Base-by-base conservation (phyloP, 1,140 invertebrate species). In the Lucilia cuprina region DNA sequence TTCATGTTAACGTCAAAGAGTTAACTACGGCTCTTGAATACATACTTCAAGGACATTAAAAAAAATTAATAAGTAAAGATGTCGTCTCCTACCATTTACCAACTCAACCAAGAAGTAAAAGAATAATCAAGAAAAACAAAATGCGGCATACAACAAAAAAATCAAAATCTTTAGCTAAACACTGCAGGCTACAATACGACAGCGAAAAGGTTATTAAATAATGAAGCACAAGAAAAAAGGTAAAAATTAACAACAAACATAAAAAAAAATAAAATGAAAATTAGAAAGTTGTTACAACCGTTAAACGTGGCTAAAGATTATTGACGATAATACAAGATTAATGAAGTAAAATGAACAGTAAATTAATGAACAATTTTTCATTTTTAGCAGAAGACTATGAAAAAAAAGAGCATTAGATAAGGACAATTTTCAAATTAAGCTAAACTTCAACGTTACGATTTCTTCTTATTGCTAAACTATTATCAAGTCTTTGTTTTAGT, bases 241-340 rank as follows among this genome's bases (percentile, higher is more conserved):
- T n/a, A 30, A 30, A 30, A 30, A 30, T 30, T 30, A 30, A 30
- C 25, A 30, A 30, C 25, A 30, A 30, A 30, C 17, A 19, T 17
- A 8, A n/a, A n/a, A n/a, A n/a, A 19, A 49, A 13, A 35, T 41
- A 10, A 35, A 13, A 49, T 47, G 5, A 47, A 35, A 49, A 49
- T 49, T 49, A 78, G 35, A 30, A 30, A 30, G 25, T 30, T 30
- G 25, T 30, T 30, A 3, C 25, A 30, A 3, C 25, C 25, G 14
- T 17, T 47, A 78, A n/a, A 78, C 35, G n/a, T 19, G 17, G 75
- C 47, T 78, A 78, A 65, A 30, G 35, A 47, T 30, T 30, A 30
- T 78, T 78, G 47, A 47, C 47, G 75, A 78, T 78, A 78, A 78
- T 78, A 47, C n/a, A 78, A 78, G 75, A 78, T 78, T 78, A 78